A percentile compares a stretch with the other conserved stretches of the same genome.
Evolutionary conservation across 2,797 vertebrate species (phyloP).

Genomic region (Scolopax rusticola): DNA sequence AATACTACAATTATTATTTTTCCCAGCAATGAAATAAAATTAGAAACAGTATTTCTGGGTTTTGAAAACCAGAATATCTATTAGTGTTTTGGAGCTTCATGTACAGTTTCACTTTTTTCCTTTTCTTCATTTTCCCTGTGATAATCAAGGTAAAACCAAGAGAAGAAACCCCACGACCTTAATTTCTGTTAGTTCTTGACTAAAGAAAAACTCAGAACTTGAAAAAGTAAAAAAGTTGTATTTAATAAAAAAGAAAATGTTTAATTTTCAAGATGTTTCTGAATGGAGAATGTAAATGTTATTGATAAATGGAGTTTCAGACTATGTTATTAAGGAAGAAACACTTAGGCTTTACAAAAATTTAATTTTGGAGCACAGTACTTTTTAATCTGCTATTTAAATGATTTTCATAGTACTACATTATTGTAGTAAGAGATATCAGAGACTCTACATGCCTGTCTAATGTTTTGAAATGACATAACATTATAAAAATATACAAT

Average conservation of each 20-base stretch:
- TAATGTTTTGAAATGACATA: background rate
- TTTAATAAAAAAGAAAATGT: background rate
- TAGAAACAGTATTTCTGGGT: background rate
- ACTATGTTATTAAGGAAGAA: background rate
- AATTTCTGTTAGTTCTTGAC: background rate
- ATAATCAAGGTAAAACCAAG: background rate
- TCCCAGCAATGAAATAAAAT: background rate
- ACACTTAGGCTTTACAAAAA: background rate
- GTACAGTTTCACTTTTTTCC: background rate
- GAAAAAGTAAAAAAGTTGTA: background rate
- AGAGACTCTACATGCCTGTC: background rate
- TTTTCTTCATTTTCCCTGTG: background rate
- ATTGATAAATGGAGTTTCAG: background rate
- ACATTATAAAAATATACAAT: background rate
- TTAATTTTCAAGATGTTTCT: background rate
- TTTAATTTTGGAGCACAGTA: background rate
- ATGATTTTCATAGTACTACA: background rate
- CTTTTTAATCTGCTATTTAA: background rate
- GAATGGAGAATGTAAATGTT: background rate
- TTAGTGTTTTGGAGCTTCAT: background rate
- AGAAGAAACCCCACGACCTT: fast-evolving
- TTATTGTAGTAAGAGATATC: background rate
- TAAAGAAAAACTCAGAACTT: background rate
- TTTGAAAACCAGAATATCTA: background rate
- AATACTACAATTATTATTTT: background rate